Evolutionary conservation across 2,113 vertebrate species (phyloP).

Genomic region (Hemiprocne comata): DNA sequence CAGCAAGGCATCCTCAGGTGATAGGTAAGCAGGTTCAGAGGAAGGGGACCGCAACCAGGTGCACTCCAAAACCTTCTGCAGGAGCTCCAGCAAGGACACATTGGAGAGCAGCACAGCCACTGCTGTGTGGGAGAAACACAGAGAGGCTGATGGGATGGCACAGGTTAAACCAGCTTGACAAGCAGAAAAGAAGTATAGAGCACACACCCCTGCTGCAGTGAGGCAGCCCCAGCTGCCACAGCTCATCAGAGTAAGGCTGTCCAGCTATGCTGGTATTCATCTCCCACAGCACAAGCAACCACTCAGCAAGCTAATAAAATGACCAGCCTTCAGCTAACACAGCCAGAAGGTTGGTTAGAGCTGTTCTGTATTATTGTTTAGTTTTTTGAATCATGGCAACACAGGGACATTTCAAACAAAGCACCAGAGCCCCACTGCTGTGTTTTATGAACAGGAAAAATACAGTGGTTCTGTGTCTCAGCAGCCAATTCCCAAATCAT

Average conservation of each 20-base stretch:
- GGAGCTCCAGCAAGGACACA: slow-evolving; percentile 82
- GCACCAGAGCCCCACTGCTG: not conserved
- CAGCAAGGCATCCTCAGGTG: slow-evolving; percentile 67
- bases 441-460: slow-evolving; percentile 11
- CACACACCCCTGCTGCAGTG: not conserved
- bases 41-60: slow-evolving; percentile 66
- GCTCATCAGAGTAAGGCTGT: not conserved
- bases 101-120: slow-evolving; percentile 89
- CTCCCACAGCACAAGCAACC: not conserved
- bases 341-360: not conserved
- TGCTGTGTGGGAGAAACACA: slow-evolving; percentile 61
- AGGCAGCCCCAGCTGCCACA: not conserved
- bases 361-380: not conserved
- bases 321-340: not conserved
- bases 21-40: not conserved
- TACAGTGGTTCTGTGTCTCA: not conserved
- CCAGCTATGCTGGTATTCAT: not conserved
- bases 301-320: not conserved
- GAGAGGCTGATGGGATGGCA: not conserved
- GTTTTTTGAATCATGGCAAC: not conserved
- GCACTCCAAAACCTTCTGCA: slow-evolving; percentile 81
- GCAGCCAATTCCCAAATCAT: not conserved
- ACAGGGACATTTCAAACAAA: slow-evolving; percentile 8
- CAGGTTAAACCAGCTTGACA: slow-evolving; percentile 8
- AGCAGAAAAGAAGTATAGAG: not conserved